Base-by-base conservation (phyloP, 2,797 vertebrate species). In the Anguilla megastoma region DNA sequence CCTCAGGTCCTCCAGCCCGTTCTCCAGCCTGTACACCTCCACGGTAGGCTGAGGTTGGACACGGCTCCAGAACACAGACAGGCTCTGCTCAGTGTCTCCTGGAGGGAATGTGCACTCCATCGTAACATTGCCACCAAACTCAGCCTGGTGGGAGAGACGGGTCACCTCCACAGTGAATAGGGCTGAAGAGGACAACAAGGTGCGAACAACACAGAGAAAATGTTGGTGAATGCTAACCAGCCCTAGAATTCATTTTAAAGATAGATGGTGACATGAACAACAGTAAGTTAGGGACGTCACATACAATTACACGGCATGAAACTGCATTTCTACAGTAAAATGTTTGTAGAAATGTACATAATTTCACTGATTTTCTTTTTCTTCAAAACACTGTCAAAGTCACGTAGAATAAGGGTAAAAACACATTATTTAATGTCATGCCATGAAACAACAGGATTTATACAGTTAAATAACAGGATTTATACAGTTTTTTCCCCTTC, bases 21-120 rank as follows among this genome's bases (percentile, higher is more conserved):
- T 89, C 2, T 92, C 89, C 88, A 97, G 90, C 7, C 63, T 83
- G 86, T 95, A 96, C 56, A 98, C 94, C 0, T 95, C 92, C 87
- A 93, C 92, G 10, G 0, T 0, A 0, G 9, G n/a, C 2, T 0
- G 0, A 0, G 41, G 0, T 5, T 5, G 0, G 9, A 91, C 33
- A 86, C 90, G 88, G 0, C 87, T 48, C 98, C 98, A 99, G 88
- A 92, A 95, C 86, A 98, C 94, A 2, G 90, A 93, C 89, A 98
- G 88, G 18, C 93, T 84, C 14, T 66, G 8, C 79, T 54, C 5
- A 76, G 36, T 76, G 41, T 82, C 52, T 10, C 93, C 89, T 21
- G 96, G 92, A n/a, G 94, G 93, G 93, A 99, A 99, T 9, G 21
- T 93, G 92, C 98, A 99, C 91, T 95, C 97, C 93, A 99, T 95